Evolutionary conservation across 1,140 invertebrate species (phyloP).

Genomic region (Lasaia peninsularis): DNA sequence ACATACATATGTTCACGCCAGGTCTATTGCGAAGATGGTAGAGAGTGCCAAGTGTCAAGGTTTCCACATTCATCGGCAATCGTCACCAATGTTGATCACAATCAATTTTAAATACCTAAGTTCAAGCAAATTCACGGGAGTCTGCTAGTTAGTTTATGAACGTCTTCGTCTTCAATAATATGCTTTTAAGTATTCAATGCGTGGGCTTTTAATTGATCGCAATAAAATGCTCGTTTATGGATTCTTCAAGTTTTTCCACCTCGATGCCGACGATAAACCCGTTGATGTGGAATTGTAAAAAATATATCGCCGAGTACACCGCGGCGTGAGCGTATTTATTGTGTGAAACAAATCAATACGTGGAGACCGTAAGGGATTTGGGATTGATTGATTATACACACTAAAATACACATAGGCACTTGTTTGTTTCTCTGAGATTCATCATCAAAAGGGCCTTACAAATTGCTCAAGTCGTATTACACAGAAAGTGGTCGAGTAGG

Average conservation of each 20-base stretch:
- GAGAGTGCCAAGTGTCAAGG: too few relatives aligned
- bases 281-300: conserved; percentile 4
- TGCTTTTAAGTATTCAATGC: conserved; percentile 25
- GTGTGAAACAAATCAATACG: background rate
- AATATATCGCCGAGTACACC: background rate
- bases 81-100: too few relatives aligned
- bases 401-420: background rate
- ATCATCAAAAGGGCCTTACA: background rate
- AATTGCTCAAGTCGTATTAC: too few relatives aligned
- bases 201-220: conserved; percentile 28
- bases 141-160: background rate
- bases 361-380: background rate
- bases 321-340: background rate
- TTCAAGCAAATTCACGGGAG: too few relatives aligned
- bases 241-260: conserved; percentile 4
- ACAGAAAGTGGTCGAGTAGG: too few relatives aligned
- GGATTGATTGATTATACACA: background rate
- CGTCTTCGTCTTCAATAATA: conserved; percentile 6
- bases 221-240: conserved; percentile 15
- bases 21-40: too few relatives aligned
- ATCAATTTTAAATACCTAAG: too few relatives aligned
- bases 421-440: too few relatives aligned
- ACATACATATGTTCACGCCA: too few relatives aligned
- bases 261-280: conserved; percentile 3
- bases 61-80: too few relatives aligned